These are phyloP conservation scores for Neelides sp. DNA, from an alignment of 1,140 invertebrate genomes.

Conservation along the genomic window DNA sequence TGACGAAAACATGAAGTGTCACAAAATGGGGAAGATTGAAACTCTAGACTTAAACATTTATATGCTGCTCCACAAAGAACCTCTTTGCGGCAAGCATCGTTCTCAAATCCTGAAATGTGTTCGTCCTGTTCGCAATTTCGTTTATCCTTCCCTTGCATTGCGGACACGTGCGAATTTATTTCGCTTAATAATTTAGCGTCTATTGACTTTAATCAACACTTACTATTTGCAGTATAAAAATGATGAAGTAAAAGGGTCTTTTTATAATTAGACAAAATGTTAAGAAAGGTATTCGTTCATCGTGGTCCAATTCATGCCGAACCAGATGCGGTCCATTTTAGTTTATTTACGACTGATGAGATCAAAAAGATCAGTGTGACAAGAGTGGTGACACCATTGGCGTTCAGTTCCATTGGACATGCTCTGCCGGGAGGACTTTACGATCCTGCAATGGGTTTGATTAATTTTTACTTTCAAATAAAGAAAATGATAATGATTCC, in stretches of 20 bases:
- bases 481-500: background rate
- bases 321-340: conserved; percentile 40
- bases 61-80: background rate
- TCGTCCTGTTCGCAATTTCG: background rate
- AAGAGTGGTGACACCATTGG: conserved; percentile 65
- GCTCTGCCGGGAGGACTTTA: conserved; percentile 71
- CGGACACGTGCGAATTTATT: background rate
- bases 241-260: background rate
- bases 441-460: conserved; percentile 62
- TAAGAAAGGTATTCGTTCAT: conserved; percentile 17
- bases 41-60: background rate
- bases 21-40: background rate
- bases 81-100: background rate
- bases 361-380: conserved; percentile 74
- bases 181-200: too few relatives aligned
- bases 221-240: too few relatives aligned
- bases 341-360: conserved; percentile 64
- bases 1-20: background rate
- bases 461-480: background rate
- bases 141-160: background rate
- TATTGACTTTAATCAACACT: too few relatives aligned
- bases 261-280: conserved; percentile 6
- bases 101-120: background rate
- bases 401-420: conserved; percentile 75
- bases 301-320: conserved; percentile 22